phyloP scores from a whole-genome alignment of 1,140 invertebrate species.

The Tribolium castaneum region DNA sequence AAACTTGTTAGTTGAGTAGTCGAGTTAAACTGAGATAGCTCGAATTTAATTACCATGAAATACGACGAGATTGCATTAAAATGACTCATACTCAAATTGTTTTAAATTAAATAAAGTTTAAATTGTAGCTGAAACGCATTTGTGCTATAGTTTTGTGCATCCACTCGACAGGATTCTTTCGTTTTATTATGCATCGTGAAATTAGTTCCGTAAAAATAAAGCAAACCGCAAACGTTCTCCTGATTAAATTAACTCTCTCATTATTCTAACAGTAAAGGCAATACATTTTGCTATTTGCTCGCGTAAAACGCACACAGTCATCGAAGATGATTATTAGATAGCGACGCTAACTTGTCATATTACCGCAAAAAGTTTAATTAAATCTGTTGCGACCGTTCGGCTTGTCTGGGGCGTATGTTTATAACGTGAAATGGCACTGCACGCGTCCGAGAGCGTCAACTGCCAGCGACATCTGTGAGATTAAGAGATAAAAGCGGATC shows the following conservation, averaged over 20 bases:
- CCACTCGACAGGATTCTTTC: too few relatives aligned
- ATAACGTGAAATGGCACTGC: background rate
- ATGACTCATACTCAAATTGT: conserved; percentile 8
- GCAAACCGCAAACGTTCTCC: background rate
- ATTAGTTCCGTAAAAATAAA: background rate
- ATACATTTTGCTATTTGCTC: background rate
- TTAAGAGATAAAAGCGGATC: background rate
- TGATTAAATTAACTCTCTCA: background rate
- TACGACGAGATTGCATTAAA: conserved; percentile 8
- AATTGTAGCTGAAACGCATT: conserved; percentile 1
- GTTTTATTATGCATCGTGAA: background rate
- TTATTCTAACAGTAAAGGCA: background rate
- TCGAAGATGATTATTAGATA: background rate
- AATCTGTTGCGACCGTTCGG: background rate
- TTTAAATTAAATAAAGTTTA: conserved; percentile 33
- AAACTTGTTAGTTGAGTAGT: conserved; percentile 7
- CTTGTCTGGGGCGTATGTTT: background rate
- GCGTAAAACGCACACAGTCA: background rate
- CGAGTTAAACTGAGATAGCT: conserved; percentile 16
- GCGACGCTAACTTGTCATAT: background rate
- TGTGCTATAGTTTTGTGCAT: background rate
- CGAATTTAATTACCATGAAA: conserved; percentile 26
- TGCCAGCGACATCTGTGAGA: background rate
- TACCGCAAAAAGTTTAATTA: background rate
- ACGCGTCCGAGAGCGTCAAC: background rate